Evolutionary conservation across 2,113 vertebrate genomes (phyloP), one percentile per base, ranked within the genome.

Genomic region (Microcebus jonahi): DNA sequence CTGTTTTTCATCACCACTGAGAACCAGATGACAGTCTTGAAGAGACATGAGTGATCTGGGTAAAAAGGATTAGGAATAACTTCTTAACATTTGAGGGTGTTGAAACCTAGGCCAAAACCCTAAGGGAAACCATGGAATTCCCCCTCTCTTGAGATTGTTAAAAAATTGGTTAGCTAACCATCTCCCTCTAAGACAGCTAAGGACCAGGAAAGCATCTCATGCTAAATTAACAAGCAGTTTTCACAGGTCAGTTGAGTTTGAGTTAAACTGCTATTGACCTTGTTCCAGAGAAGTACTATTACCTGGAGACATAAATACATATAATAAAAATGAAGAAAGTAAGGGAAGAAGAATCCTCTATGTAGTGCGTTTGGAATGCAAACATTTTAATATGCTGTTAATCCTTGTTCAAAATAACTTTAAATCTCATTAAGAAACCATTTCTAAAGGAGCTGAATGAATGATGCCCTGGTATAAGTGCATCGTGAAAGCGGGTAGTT

Each of bases 381-480:
- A 92, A 88, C 20, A 91, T 71, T 77, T 88, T 84, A 88, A 92
- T 53, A 15, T n/a, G 84, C 76, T 92, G 79, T 73, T 92, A 94
- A 76, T 65, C 48, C 87, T 50, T 36, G 53, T 73, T 63, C 90
- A 57, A n/a, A 71, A n/a, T 68, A 82, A 96, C 88, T 68, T 92
- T 53, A 79, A 50, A 70, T 94, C 88, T 97, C 90, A 88, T 88
- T 86, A 94, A 77, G 79, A 95, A 90, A n/a, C 75, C 45, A 8
- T 81, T 94, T 97, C 68, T 8, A 53, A 87, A 92, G n/a, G 68
- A 23, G 29, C 29, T 71, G 82, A 50, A 15, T 65, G 90, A 76
- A 65, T 3, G 48, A 86, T 18, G 25, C 20, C 42, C 70, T 9
- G 55, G 73, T 9, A 0, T 73, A 59, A 65, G 81, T 4, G 14